These are phyloP conservation scores for Luperina testacea DNA, from an alignment of 2,888 invertebrate genomes.

Conservation along the genomic window DNA sequence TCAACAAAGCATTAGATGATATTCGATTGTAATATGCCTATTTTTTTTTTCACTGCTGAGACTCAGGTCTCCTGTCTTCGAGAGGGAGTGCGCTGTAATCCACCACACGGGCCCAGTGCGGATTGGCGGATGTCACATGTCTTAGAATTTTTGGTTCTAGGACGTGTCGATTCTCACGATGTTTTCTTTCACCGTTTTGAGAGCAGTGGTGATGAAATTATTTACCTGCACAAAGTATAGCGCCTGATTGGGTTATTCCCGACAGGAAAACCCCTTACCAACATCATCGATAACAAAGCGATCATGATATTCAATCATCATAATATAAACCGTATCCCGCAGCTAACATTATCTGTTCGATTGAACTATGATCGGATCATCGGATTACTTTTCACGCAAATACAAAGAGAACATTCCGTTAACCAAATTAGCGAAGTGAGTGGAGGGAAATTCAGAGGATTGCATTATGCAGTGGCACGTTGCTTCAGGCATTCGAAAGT, in stretches of 20 bases:
- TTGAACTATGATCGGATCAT: not conserved
- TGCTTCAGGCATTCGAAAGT: slow-evolving; percentile 45
- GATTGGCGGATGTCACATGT: not conserved
- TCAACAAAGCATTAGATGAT: not conserved
- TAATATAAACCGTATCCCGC: not conserved
- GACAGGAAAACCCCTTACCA: not conserved
- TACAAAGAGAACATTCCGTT: slow-evolving; percentile 13
- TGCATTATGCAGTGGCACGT: slow-evolving; percentile 49
- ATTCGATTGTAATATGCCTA: not conserved
- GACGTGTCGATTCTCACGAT: not conserved
- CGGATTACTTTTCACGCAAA: slow-evolving; percentile 2
- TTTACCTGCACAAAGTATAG: not conserved
- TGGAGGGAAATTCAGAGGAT: slow-evolving; percentile 15
- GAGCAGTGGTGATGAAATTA: not conserved
- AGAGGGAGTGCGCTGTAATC: not conserved
- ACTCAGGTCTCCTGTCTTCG: not conserved
- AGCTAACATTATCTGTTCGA: not conserved
- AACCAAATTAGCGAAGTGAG: slow-evolving; percentile 37
- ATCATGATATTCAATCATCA: not conserved
- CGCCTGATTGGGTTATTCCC: not conserved
- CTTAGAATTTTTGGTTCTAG: not conserved
- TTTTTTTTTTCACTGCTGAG: not conserved
- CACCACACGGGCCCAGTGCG: not conserved
- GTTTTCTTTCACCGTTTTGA: not conserved
- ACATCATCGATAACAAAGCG: not conserved